Base-by-base conservation (phyloP, 2,113 vertebrate genomes). In the Porphyrio hochstetteri region DNA sequence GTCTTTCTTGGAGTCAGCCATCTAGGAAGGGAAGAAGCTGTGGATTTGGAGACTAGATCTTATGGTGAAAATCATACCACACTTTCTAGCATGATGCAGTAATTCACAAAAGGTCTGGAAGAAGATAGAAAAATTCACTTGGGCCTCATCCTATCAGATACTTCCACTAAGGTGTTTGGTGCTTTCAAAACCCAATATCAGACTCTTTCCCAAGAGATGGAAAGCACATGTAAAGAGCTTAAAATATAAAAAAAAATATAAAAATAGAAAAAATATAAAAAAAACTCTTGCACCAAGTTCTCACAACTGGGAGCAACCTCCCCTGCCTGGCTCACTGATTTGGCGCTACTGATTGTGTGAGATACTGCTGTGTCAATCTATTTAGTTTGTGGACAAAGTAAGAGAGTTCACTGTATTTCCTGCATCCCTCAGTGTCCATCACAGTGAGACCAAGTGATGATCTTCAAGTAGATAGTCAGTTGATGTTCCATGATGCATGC, bases 401-500 rank as follows among this genome's bases (percentile, higher is more conserved):
- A 86, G 31, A 79, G 27, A 60, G 27, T 65, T 88, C 29, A 33
- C 18, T 57, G 24, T 28, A 38, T 60, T 89, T 85, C 48, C 36
- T 71, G 21, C 70, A 48, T 31, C n/a, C 42, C 24, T 80, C 1
- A 0, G 31, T 65, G 38, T 29, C 70, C 31, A 29, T 12, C 27
- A 52, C 5, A 69, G 64, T 13, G 25, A 70, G 59, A 83, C 3
- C 4, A 5, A 74, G 18, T n/a, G 40, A 56, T 44, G 24, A 65
- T 13, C 64, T 77, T 76, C n/a, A 65, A 57, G 56, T 1, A 81
- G 38, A 57, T 50, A 74, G 76, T 36, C 59, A 53, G 19, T 61
- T 52, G 20, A 38, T 24, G 44, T 28, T 31, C 74, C 0, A 0
- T 46, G 46, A 42, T 19, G 8, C 13, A 15, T 35, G 20, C 18